Evolutionary conservation across 2,113 vertebrate genomes (phyloP), one percentile per base, ranked within the genome.

Genomic region (Ivindomyrus marchei): DNA sequence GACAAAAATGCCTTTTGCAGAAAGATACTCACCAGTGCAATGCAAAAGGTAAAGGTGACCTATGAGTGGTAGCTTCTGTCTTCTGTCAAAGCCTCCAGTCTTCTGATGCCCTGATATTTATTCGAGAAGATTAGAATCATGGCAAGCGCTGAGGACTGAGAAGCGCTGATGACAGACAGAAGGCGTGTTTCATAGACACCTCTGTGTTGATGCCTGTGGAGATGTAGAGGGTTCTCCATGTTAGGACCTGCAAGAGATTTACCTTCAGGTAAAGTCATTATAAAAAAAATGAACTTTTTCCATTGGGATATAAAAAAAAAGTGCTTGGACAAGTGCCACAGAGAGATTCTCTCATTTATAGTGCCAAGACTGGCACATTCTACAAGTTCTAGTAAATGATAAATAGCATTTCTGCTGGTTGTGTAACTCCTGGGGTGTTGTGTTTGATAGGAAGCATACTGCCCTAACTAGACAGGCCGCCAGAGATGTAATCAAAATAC

Each of bases 291-390:
- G 53, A 17, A 39, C 8, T 62, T 10, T 49, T 85, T 49, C 45
- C 83, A 87, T 45, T 85, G 21, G 39, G 7, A 58, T 83, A 15
- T 36, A 66, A 45, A 50, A 46, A 49, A 49, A 89, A 85, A 89
- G 89, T 85, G 62, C 11, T 17, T 85, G 66, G 47, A 39, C n/a
- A 90, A 13, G 77, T 77, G 70, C 90, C 85, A 52, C 74, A 88
- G 77, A 80, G 88, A 70, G 8, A 7, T 21, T 89, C 89, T 88
- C 39, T 90, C 87, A 42, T 85, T 90, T 70, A 84, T 52, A 39
- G 42, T 80, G 85, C 6, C 90, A 27, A 58, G 58, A 56, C 27
- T 58, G 24, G 39, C 17, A 24, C 39, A n/a, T 8, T 36, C 87
- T 39, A 88, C 11, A 42, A 66, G 46, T 4, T 8, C 10, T 45